A percentile compares a stretch with the other conserved stretches of the same genome.
phyloP scores from a whole-genome alignment of 1,140 invertebrate species.

The Anastrepha ludens region DNA sequence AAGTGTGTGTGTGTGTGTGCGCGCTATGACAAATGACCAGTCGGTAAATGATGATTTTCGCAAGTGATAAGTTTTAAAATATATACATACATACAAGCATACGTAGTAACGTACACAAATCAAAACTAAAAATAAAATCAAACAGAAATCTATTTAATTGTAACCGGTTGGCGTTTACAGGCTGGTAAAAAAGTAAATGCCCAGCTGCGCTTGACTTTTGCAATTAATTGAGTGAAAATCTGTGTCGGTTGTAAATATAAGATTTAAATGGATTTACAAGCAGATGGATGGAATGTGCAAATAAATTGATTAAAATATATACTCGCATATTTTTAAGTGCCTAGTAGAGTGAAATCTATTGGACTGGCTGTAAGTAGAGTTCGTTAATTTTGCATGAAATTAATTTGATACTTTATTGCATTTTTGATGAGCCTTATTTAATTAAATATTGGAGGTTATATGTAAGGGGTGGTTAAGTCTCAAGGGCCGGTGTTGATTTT shows the following conservation, averaged over 20 bases:
- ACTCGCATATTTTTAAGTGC: neutral
- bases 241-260: slow-evolving; percentile 1
- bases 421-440: too few species aligned
- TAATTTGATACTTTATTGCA: too few species aligned
- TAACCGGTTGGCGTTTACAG: neutral
- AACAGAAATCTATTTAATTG: neutral
- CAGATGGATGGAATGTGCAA: neutral
- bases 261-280: neutral
- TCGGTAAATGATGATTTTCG: slow-evolving; percentile 12
- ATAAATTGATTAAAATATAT: neutral
- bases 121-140: slow-evolving; percentile 21
- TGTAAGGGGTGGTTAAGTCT: too few species aligned
- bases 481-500: too few species aligned
- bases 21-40: slow-evolving; percentile 16
- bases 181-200: neutral
- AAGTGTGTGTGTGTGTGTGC: neutral
- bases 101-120: neutral
- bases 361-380: too few species aligned
- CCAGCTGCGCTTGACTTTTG: neutral
- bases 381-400: too few species aligned
- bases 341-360: neutral
- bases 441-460: too few species aligned
- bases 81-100: neutral
- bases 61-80: slow-evolving; percentile 4
- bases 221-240: slow-evolving; percentile 15